phyloP scores from a whole-genome alignment of 1,140 invertebrate species.

The Prorops nasuta region DNA sequence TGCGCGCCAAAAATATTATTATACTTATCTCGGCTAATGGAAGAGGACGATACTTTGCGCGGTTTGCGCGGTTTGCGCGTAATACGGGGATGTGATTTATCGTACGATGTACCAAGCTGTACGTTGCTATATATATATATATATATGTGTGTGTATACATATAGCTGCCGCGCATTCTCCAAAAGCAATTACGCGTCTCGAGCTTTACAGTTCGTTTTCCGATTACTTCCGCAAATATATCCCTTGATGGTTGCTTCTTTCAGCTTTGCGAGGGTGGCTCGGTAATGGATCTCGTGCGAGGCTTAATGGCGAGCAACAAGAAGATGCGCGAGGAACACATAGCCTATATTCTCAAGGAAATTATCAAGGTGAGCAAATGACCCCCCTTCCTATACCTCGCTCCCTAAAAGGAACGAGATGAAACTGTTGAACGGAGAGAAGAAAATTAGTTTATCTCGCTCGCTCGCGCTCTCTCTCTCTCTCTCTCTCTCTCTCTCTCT shows the following conservation, averaged over 20 bases:
- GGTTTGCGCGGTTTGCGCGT: slow-evolving; percentile 15
- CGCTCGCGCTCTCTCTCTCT: too few relatives aligned
- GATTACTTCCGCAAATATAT: slow-evolving; percentile 43
- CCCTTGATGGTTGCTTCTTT: slow-evolving; percentile 34
- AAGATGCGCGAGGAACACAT: slow-evolving; percentile 83
- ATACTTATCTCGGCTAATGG: slow-evolving; percentile 36
- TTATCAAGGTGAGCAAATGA: slow-evolving; percentile 67
- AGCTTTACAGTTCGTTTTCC: slow-evolving; percentile 14
- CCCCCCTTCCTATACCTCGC: background rate
- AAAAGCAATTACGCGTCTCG: too few relatives aligned
- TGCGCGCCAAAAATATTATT: slow-evolving; percentile 51
- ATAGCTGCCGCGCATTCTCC: too few relatives aligned
- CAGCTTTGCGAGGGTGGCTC: slow-evolving; percentile 81
- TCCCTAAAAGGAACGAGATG: background rate
- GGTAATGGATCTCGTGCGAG: slow-evolving; percentile 74
- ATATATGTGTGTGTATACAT: too few relatives aligned
- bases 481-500: too few relatives aligned
- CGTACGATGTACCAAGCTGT: too few relatives aligned
- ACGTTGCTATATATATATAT: too few relatives aligned
- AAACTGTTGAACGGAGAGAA: background rate
- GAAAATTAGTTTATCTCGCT: background rate
- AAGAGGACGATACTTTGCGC: slow-evolving; percentile 23
- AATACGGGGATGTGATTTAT: too few relatives aligned
- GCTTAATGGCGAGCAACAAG: slow-evolving; percentile 65
- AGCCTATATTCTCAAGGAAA: slow-evolving; percentile 81